Base-by-base conservation (phyloP, 2,113 vertebrate genomes). In the Phalacrocorax pelagicus region DNA sequence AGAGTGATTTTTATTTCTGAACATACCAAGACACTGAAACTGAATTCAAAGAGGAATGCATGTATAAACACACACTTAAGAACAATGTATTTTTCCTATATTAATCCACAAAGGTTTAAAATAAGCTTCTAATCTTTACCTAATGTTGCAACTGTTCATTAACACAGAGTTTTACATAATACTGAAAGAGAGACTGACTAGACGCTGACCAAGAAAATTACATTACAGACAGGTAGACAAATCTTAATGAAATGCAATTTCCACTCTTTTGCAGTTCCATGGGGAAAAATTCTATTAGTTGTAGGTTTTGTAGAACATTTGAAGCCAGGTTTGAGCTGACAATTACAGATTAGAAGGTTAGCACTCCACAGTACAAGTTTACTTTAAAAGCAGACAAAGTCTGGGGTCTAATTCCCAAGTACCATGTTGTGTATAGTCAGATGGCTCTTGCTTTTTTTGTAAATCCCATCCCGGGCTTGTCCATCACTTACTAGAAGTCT, bases 311-410 rank as follows among this genome's bases (percentile, higher is more conserved):
- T 38, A 72, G 59, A 74, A 59, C 27, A 90, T 29, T 65, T 44
- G 44, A 92, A 73, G 88, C 92, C 88, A 97, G 84, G 73, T 94
- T 10, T 86, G 72, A 89, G 83, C 91, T 97, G 96, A 97, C 92
- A 92, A 94, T 94, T 97, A 96, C 13, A 96, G 86, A 97, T 94
- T 85, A 86, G 66, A 80, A 96, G 73, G 89, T 87, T 90, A 93
- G 93, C 95, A 97, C 93, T 74, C 84, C 78, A 54, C 95, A 88
- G 74, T 27, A 89, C 59, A 94, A 96, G 88, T 90, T 96, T 97
- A 97, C 91, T 92, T 92, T 94, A 96, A 95, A 96, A 95, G 94
- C 88, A 97, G 97, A 97, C 94, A 69, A 96, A 94, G 94, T 93
- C 96, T 95, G 63, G 79, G 92, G 92, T 96, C 82, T 87, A 85